These are phyloP conservation scores for Druon quercuslanigerum DNA, from an alignment of 1,140 invertebrate species.

Conservation along the genomic window DNA sequence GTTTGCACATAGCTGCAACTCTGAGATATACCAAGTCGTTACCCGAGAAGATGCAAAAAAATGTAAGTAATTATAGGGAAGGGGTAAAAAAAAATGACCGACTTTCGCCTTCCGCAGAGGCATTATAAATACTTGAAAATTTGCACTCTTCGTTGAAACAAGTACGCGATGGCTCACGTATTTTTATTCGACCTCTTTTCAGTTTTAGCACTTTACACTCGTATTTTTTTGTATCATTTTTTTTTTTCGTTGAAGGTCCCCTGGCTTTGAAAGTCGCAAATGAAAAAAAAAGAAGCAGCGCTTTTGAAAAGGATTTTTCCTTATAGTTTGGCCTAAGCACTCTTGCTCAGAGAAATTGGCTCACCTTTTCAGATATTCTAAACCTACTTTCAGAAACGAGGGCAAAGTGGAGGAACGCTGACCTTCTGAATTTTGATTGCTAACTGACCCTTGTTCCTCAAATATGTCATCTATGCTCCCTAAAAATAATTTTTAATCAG, in stretches of 20 bases:
- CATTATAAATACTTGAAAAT: neutral
- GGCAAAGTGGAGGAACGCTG: conserved; percentile 29
- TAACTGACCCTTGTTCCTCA: conserved; percentile 2
- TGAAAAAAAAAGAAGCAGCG: conserved; percentile 15
- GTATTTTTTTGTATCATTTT: conserved; percentile 11
- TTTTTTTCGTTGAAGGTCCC: conserved; percentile 27
- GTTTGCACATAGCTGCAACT: neutral
- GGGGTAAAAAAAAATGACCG: conserved; percentile 2
- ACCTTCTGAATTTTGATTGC: conserved; percentile 38
- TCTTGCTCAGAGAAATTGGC: conserved; percentile 40
- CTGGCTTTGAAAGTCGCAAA: conserved; percentile 1
- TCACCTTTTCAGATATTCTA: conserved; percentile 39
- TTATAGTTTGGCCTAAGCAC: conserved; percentile 21
- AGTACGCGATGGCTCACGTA: neutral
- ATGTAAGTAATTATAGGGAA: neutral
- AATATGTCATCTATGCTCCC: neutral
- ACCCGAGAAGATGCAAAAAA: neutral
- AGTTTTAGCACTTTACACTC: neutral
- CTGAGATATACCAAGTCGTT: neutral
- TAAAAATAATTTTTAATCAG: too few relatives aligned
- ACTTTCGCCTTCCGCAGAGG: neutral
- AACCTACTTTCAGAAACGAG: conserved; percentile 32
- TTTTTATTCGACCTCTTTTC: conserved; percentile 15
- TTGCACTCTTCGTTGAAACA: neutral
- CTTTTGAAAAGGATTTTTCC: conserved; percentile 22